phyloP scores from a whole-genome alignment of 2,113 vertebrate genomes.

The Salminus brasiliensis region DNA sequence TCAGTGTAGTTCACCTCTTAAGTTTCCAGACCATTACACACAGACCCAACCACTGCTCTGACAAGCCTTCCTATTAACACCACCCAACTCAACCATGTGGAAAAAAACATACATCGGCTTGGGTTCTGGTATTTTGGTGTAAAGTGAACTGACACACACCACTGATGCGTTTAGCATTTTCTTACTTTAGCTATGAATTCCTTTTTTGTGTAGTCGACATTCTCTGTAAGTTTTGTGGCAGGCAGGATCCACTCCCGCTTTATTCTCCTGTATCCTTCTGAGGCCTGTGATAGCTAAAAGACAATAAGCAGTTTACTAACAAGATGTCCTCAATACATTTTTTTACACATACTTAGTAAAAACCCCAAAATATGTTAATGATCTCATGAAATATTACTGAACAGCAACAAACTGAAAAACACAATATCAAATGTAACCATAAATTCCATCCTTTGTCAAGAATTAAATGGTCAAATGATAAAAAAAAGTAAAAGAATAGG shows the following conservation, averaged over 20 bases:
- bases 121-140: too few species aligned
- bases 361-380: too few species aligned
- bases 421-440: too few species aligned
- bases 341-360: background rate
- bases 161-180: background rate
- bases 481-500: too few species aligned
- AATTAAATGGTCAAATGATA: too few species aligned
- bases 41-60: background rate
- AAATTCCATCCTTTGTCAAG: too few species aligned
- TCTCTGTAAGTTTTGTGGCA: conserved; percentile 67
- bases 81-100: background rate
- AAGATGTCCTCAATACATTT: background rate
- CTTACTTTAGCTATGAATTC: conserved; percentile 69
- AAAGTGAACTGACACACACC: background rate
- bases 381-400: too few species aligned
- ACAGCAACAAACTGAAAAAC: too few species aligned
- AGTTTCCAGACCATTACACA: background rate
- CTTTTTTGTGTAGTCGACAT: conserved; percentile 59
- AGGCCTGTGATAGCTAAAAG: conserved; percentile 16
- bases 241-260: conserved; percentile 75
- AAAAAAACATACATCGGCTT: background rate
- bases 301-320: background rate
- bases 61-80: background rate
- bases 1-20: background rate
- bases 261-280: conserved; percentile 44